Conservation (phyloP, 2,888 invertebrate species). For the Orgyia antiqua region DNA sequence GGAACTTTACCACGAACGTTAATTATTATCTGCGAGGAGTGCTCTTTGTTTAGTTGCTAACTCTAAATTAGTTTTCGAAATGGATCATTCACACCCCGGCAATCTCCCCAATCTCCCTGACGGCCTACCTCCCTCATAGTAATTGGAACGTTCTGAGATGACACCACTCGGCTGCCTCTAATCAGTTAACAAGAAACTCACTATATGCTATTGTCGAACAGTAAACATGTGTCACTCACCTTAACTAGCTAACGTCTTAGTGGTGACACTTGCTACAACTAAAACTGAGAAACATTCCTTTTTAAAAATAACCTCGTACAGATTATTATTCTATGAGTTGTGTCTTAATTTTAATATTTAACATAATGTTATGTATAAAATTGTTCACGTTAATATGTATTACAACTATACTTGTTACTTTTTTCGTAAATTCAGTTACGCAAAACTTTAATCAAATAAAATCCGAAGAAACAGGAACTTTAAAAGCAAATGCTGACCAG, state of each 20-base stretch:
- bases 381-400: too few relatives aligned
- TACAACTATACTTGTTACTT: too few relatives aligned
- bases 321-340: too few relatives aligned
- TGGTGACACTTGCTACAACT: slow-evolving; percentile 10
- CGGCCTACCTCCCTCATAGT: slow-evolving; percentile 49
- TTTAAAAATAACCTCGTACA: too few relatives aligned
- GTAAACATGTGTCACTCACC: slow-evolving; percentile 41
- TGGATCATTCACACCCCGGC: slow-evolving; percentile 75
- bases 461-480: too few relatives aligned
- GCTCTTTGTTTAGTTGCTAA: slow-evolving; percentile 79
- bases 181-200: slow-evolving; percentile 75
- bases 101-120: slow-evolving; percentile 33
- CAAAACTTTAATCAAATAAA: too few relatives aligned
- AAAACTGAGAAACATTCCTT: too few relatives aligned
- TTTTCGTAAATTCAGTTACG: too few relatives aligned
- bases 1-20: slow-evolving; percentile 76
- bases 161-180: slow-evolving; percentile 72
- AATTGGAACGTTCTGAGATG: slow-evolving; percentile 78
- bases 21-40: slow-evolving; percentile 78
- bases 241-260: slow-evolving; percentile 9
- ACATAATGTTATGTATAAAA: too few relatives aligned
- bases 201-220: slow-evolving; percentile 59
- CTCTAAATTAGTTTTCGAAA: slow-evolving; percentile 79
- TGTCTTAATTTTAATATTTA: too few relatives aligned
- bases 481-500: too few relatives aligned